Base-by-base conservation (phyloP, 1,140 invertebrate genomes). In the Teleogryllus occipitalis region DNA sequence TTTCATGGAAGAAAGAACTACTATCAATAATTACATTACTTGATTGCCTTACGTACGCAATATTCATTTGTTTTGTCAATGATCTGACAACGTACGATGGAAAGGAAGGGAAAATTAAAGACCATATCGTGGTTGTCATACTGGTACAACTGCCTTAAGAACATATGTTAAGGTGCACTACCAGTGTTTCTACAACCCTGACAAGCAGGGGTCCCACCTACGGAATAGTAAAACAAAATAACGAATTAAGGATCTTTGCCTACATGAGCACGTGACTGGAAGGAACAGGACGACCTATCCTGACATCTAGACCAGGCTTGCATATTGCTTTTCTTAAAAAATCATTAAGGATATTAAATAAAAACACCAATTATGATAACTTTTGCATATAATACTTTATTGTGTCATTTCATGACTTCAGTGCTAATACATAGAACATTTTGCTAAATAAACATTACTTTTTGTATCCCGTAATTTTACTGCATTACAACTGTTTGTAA, bases 21-120 rank as follows among this genome's bases (percentile, higher is more conserved):
- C 75, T 75, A 80, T 54, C 72, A 80, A 54, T 80, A 78, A 80
- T 76, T 76, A 80, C 49, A 80, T 80, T 76, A 80, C 54, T 80
- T 80, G 79, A 80, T 80, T 80, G 79, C 79, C 79, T 80, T 77
- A 21, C 75, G n/a, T 80, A 79, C 73, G 75, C 78, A 80, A 77
- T 76, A 76, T 77, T 47, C 77, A 78, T 39, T 65, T 65, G 54
- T 78, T 78, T 27, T 78, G 27, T 78, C n/a, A 72, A 76, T 80
- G 48, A 74, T 18, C 75, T 76, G n/a, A 80, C 79, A 76, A 10
- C 54, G 54, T 80, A 65, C 76, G 74, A 75, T 75, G 78, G 73
- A 79, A 79, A 79, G 46, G 73, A 79, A 79, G 47, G 73, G 46
- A 79, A 79, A 79, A 65, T 54, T 65, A 65, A 65, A 65, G 54